Conservation (phyloP, 2,888 invertebrate species). For the Chrysomela aeneicollis region DNA sequence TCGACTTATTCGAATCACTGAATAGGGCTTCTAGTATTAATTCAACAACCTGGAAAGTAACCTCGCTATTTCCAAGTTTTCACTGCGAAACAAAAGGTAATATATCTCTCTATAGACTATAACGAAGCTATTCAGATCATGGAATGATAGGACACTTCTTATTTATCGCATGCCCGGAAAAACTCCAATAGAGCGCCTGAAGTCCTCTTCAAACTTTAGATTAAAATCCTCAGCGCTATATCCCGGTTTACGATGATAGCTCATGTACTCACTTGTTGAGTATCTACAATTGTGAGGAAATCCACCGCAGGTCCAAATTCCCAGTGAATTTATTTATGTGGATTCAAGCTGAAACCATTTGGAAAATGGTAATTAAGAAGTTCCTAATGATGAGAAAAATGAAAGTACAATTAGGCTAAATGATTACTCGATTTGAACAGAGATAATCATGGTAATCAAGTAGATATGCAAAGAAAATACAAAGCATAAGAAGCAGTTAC, state of each 20-base stretch:
- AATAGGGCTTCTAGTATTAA: no score
- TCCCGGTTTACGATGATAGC: constrained; percentile 31
- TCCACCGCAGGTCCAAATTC: constrained; percentile 27
- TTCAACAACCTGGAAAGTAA: no score
- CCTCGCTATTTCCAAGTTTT: no score
- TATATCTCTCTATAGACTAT: constrained; percentile 19
- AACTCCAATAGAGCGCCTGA: constrained; percentile 41
- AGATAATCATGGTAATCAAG: no score
- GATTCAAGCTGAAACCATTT: constrained; percentile 2
- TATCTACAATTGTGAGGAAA: constrained; percentile 31
- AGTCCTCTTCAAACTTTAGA: constrained; percentile 46
- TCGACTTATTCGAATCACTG: no score
- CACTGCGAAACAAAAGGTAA: no score
- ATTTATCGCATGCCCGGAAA: constrained; percentile 47
- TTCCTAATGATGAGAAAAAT: not conserved
- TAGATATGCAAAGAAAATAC: no score
- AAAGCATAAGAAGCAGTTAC: no score
- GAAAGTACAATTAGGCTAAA: no score
- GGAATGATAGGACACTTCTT: constrained; percentile 42
- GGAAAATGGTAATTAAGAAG: not conserved
- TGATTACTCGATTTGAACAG: no score
- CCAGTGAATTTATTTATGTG: constrained; percentile 20
- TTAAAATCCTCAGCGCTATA: constrained; percentile 41
- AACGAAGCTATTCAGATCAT: no score
- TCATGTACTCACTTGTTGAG: constrained; percentile 37